Conservation (phyloP, 2,888 invertebrate genomes). For the Mycalesis mineus region DNA sequence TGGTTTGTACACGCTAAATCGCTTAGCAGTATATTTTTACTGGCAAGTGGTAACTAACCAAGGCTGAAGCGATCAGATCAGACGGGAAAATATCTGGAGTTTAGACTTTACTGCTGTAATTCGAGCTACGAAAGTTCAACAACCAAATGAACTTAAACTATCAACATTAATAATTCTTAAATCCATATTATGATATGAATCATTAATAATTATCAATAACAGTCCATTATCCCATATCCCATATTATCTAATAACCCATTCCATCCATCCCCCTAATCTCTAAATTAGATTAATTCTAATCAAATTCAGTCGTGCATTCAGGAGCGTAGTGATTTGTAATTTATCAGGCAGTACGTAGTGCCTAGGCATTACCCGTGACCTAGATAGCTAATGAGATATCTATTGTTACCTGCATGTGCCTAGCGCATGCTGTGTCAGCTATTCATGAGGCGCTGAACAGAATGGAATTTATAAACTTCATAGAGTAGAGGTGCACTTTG, state of each 20-base stretch:
- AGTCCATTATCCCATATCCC: neutral
- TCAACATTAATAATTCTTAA: no score
- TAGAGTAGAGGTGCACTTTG: no score
- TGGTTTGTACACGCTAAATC: no score
- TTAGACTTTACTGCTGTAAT: no score
- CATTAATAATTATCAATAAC: neutral
- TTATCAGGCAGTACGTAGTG: neutral
- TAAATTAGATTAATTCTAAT: neutral
- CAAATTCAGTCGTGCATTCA: neutral
- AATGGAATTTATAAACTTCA: neutral
- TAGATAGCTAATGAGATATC: slow-evolving; percentile 1
- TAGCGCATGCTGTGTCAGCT: neutral
- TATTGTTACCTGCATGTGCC: neutral
- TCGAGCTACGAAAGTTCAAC: no score
- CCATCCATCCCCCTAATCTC: neutral
- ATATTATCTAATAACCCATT: neutral
- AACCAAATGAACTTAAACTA: no score
- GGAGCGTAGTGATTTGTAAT: neutral
- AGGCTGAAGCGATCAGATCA: no score
- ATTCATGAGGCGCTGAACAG: neutral
- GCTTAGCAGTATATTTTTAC: no score
- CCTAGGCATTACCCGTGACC: neutral
- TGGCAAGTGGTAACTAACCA: no score
- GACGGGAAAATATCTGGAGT: no score
- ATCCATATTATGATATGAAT: no score